Conservation (phyloP, 1,140 invertebrate genomes). For the Goniozus legneri region DNA sequence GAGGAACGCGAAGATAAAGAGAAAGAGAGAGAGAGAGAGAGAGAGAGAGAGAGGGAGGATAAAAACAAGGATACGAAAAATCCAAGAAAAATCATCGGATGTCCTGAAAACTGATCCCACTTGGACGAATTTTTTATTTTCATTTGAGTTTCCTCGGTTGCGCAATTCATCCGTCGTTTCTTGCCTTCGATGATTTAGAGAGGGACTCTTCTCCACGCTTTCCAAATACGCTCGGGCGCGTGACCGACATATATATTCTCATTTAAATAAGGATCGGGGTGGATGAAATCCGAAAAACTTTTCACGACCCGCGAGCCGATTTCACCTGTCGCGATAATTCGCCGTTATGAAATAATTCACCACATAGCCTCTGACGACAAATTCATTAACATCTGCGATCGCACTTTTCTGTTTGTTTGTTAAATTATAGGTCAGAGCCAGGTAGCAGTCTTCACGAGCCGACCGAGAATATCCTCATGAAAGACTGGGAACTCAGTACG, state of each 20-base stretch:
- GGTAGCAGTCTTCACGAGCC: constrained; percentile 55
- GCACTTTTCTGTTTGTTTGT: constrained; percentile 11
- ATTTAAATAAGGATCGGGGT: no score
- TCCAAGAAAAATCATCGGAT: constrained; percentile 23
- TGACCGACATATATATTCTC: no score
- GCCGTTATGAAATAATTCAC: no score
- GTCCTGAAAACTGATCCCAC: background rate
- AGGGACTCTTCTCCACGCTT: constrained; percentile 43
- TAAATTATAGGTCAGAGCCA: constrained; percentile 53
- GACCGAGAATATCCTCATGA: constrained; percentile 57
- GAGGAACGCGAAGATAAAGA: background rate
- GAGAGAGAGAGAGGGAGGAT: constrained; percentile 6
- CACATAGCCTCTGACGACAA: no score
- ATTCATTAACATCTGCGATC: no score
- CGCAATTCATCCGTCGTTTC: no score
- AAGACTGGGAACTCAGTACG: constrained; percentile 58
- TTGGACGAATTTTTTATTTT: background rate
- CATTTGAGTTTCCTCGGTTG: background rate
- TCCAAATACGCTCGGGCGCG: constrained; percentile 45
- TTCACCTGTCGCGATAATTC: no score
- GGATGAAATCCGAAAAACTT: no score
- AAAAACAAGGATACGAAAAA: no score
- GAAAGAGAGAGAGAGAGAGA: background rate
- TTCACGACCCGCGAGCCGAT: no score
- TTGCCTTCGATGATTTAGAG: background rate